phyloP scores from a whole-genome alignment of 37 sponge, comb jelly and placozoan genomes.

The Ephydatia muelleri region DNA sequence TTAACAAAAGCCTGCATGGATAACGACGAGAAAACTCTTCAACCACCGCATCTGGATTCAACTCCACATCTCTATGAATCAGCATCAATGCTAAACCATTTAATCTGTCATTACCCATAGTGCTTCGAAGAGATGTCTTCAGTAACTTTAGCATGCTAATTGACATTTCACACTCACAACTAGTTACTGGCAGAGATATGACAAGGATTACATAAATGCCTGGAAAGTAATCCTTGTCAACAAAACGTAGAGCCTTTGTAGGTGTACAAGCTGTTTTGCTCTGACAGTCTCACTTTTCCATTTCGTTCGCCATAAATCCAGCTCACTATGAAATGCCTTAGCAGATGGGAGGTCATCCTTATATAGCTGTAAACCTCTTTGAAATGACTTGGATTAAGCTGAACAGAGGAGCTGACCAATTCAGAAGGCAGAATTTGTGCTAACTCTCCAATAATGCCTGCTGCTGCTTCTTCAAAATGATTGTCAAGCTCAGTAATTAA shows the following conservation, averaged over 20 bases:
- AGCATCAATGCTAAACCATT: too few relatives aligned
- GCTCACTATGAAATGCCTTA: slow-evolving; percentile 38
- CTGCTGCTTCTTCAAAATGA: slow-evolving; percentile 25
- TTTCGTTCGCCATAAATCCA: slow-evolving; percentile 48
- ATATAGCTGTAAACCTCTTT: slow-evolving; percentile 25
- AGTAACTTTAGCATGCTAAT: slow-evolving; percentile 50
- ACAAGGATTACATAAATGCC: slow-evolving; percentile 43
- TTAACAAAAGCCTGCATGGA: too few relatives aligned
- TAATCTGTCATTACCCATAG: too few relatives aligned
- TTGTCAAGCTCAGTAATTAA: slow-evolving; percentile 22
- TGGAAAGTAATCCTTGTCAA: slow-evolving; percentile 51
- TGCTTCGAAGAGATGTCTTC: too few relatives aligned
- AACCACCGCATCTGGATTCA: too few relatives aligned
- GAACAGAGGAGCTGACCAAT: not conserved
- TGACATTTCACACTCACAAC: slow-evolving; percentile 70
- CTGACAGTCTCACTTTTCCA: slow-evolving; percentile 16
- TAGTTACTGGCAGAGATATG: slow-evolving; percentile 61
- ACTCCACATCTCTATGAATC: too few relatives aligned
- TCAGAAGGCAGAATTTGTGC: slow-evolving; percentile 42
- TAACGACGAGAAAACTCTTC: too few relatives aligned
- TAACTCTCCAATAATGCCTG: slow-evolving; percentile 26
- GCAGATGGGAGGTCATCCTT: slow-evolving; percentile 45
- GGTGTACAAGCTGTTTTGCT: slow-evolving; percentile 20
- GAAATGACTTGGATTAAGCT: slow-evolving; percentile 12
- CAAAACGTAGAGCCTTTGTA: slow-evolving; percentile 26